Percentiles rank a stretch among this genome's conserved stretches.
phyloP scores from a whole-genome alignment of 2,888 invertebrate species.

The Drosophila kanekoi region DNA sequence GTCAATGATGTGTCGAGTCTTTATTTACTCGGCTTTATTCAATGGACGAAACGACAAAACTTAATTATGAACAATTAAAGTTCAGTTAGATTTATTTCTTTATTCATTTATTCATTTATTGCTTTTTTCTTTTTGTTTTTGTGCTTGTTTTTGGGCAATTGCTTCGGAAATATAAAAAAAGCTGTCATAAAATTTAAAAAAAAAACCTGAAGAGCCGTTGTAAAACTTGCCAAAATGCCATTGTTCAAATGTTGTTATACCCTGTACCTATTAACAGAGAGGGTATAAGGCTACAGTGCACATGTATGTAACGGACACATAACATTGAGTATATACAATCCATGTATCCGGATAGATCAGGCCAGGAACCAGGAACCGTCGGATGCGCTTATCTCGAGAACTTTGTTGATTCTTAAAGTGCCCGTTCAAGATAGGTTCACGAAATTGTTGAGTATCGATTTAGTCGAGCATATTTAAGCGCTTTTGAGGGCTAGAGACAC shows the following conservation, averaged over 20 bases:
- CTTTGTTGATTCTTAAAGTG: no score
- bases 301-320: no score
- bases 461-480: no score
- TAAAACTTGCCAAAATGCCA: constrained; percentile 63
- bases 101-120: constrained; percentile 16
- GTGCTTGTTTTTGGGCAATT: constrained; percentile 57
- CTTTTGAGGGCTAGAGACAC: no score
- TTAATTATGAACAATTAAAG: constrained; percentile 78
- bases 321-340: no score
- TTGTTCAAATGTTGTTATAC: constrained; percentile 49
- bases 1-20: constrained; percentile 74
- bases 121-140: constrained; percentile 17
- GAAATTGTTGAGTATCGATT: no score
- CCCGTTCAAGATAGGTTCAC: no score
- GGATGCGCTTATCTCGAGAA: no score
- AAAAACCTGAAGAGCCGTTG: constrained; percentile 48
- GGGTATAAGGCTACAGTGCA: no score
- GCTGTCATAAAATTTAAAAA: constrained; percentile 39
- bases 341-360: no score
- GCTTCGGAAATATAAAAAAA: constrained; percentile 30
- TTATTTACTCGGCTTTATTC: constrained; percentile 74
- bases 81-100: constrained; percentile 57
- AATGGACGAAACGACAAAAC: constrained; percentile 65
- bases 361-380: no score
- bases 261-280: not conserved